A percentile compares a stretch with the other conserved stretches of the same genome.
Evolutionary conservation across 2,888 invertebrate genomes (phyloP).

Genomic region (Eristalis tenax): DNA sequence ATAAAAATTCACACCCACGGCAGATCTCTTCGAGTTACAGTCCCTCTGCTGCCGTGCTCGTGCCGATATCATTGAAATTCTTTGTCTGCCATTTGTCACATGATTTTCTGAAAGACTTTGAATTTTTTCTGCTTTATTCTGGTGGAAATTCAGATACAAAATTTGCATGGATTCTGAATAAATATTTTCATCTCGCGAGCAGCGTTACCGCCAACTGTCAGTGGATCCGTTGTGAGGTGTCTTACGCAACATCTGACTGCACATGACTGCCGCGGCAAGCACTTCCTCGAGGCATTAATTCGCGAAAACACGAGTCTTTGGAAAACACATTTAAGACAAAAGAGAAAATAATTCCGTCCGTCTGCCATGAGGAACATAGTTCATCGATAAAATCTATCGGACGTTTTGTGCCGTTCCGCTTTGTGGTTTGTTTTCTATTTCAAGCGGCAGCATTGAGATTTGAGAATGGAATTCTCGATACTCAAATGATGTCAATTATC

Average conservation of each 20-base stretch:
- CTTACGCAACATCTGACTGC: not conserved
- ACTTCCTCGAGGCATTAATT: not conserved
- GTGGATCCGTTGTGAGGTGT: not conserved
- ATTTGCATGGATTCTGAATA: not conserved
- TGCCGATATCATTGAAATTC: not conserved
- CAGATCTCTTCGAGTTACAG: not conserved
- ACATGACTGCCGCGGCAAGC: not conserved
- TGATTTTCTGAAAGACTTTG: not conserved
- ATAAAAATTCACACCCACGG: not conserved
- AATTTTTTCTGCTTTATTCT: not conserved
- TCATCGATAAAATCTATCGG: not conserved
- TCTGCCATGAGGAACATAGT: not conserved
- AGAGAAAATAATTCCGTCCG: not conserved
- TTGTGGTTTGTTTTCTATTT: not conserved
- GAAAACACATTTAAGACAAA: not conserved
- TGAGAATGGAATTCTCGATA: constrained; percentile 2
- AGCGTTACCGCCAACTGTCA: not conserved
- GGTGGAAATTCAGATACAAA: not conserved
- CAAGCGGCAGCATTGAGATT: not conserved
- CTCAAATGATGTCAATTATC: constrained; percentile 22
- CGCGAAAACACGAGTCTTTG: not conserved
- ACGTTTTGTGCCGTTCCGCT: not conserved
- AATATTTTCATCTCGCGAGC: not conserved
- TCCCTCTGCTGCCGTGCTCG: not conserved
- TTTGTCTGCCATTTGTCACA: not conserved